phyloP scores from a whole-genome alignment of 2,888 invertebrate species.

The Flexamia atlantica region DNA sequence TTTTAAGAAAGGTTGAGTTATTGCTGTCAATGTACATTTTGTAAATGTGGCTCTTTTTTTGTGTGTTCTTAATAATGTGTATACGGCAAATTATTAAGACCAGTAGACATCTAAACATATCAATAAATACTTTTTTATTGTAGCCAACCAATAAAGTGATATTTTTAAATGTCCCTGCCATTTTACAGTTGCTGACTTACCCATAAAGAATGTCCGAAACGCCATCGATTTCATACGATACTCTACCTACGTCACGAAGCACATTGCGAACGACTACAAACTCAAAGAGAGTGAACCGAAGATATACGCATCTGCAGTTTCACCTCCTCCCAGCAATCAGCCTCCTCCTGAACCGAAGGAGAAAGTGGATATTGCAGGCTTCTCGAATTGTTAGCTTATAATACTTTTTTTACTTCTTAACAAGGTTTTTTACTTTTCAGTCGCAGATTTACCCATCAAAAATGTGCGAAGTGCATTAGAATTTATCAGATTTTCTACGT shows the following conservation, averaged over 20 bases:
- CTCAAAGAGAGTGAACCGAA: slow-evolving; percentile 5
- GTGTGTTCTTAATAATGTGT: too few relatives aligned
- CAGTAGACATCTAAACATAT: too few relatives aligned
- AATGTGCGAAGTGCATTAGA: not conserved
- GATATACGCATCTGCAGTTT: not conserved
- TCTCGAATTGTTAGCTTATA: too few relatives aligned
- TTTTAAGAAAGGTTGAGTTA: too few relatives aligned
- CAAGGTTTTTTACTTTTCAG: slow-evolving; percentile 18
- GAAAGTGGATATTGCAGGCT: too few relatives aligned
- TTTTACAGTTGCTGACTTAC: slow-evolving; percentile 9
- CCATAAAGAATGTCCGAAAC: not conserved
- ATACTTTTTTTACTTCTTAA: not conserved
- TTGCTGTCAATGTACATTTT: too few relatives aligned
- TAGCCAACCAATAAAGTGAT: too few relatives aligned
- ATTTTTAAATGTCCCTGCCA: not conserved
- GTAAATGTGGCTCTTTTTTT: too few relatives aligned
- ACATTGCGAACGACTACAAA: slow-evolving; percentile 20
- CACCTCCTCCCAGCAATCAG: not conserved
- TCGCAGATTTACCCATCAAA: not conserved
- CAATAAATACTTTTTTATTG: too few relatives aligned
- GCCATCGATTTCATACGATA: slow-evolving; percentile 12
- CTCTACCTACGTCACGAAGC: slow-evolving; percentile 10
- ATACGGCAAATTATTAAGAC: too few relatives aligned
- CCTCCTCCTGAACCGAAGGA: not conserved
- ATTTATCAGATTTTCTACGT: not conserved